Base-by-base conservation (phyloP, 2,113 vertebrate species). In the Hippocampus guttulatus region DNA sequence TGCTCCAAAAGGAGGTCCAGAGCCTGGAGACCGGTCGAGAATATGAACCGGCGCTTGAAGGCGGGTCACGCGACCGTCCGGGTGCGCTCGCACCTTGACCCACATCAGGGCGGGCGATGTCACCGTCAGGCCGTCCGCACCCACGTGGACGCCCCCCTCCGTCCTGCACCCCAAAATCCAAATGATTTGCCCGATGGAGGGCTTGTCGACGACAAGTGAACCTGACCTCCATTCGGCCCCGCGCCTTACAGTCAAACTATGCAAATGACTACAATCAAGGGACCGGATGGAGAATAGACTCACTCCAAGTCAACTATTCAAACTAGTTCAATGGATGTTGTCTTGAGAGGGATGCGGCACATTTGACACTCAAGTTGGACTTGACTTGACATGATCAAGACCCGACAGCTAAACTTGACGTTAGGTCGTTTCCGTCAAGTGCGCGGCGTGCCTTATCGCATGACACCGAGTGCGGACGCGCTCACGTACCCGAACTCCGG, bases 51-150 rank as follows among this genome's bases (percentile, higher is more conserved):
- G 52, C 20, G 73, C 10, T 5, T 0, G 6, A 41, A 68, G n/a
- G 10, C 10, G 12, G 4, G 27, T 33, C 11, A 20, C 25, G 10
- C 0, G 25, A 51, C 2, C 21, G 16, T 40, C 61, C 41, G 12
- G 38, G 64, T 23, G 23, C 14, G 3, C 33, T 64, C 73, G 3
- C 87, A 99, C 97, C 95, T 98, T 94, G 64, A 98, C 88, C 96
- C 96, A 99, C 97, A 99, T 96, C 43, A 98, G 91, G 14, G 96
- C 95, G 0, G 96, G 97, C 68, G 97, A 96, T 61, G 95, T 98
- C 72, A 98, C 94, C 0, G 94, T 95, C 84, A 98, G 86, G 33
- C 91, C 82, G 60, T 98, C 95, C 55, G 77, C 30, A 0, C 95
- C 94, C 27, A 96, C 73, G 3, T 94, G 92, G 51, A 94, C 95